phyloP scores from a whole-genome alignment of 2,113 vertebrate genomes.

The Tenrec ecaudatus region DNA sequence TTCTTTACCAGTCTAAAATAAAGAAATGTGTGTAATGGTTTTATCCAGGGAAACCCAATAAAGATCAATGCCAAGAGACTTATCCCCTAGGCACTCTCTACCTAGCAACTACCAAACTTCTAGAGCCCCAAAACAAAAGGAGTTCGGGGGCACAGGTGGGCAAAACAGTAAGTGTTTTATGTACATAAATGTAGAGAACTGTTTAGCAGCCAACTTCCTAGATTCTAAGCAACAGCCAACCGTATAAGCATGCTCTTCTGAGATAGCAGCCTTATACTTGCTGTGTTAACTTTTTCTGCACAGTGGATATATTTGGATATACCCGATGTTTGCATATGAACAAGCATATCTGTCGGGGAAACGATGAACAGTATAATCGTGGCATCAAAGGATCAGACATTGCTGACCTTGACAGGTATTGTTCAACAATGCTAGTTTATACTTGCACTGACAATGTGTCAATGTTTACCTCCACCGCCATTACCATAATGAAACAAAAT shows the following conservation, averaged over 20 bases:
- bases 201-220: neutral
- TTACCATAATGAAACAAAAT: neutral
- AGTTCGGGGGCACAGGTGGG: neutral
- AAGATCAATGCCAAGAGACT: neutral
- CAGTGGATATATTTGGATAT: neutral
- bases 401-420: neutral
- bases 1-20: too few relatives aligned
- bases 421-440: neutral
- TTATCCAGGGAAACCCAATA: neutral
- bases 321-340: neutral
- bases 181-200: neutral
- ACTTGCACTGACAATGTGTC: neutral
- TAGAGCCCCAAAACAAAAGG: slow-evolving; percentile 5
- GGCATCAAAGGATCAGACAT: neutral
- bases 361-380: neutral
- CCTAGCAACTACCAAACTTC: neutral
- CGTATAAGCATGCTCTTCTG: neutral
- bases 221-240: neutral
- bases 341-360: neutral
- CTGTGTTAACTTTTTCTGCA: neutral
- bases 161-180: neutral
- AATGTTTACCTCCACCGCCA: neutral
- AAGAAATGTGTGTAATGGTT: too few relatives aligned
- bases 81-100: neutral
- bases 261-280: neutral